A percentile compares a stretch with the other conserved stretches of the same genome.
Conservation (phyloP, 2,113 vertebrate genomes). For the Felis catus region DNA sequence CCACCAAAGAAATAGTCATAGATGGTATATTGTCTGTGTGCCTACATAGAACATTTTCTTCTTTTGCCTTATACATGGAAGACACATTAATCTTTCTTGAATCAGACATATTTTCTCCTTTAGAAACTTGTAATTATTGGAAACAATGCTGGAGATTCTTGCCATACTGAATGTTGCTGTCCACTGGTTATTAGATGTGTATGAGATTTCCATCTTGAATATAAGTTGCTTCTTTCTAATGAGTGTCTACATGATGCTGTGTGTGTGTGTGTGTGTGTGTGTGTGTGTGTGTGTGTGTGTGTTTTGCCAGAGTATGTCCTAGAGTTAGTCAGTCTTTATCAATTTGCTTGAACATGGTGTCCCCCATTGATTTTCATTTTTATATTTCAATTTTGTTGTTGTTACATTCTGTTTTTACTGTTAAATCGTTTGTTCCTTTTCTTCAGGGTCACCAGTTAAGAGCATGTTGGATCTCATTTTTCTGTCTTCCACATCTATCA, state of each 20-base stretch:
- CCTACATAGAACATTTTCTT: background rate
- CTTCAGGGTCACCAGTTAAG: background rate
- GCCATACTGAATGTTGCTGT: background rate
- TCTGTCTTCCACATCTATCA: background rate
- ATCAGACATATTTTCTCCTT: background rate
- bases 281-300: background rate
- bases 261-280: background rate
- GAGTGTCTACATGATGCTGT: background rate
- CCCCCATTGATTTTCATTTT: background rate
- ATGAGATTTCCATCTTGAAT: background rate
- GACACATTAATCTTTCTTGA: background rate
- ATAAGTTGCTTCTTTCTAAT: background rate
- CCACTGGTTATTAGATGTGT: background rate
- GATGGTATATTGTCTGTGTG: accelerated
- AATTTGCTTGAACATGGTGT: background rate
- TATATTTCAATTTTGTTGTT: background rate
- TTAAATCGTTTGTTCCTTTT: background rate
- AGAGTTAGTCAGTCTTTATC: background rate
- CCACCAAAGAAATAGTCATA: background rate
- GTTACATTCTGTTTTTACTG: background rate
- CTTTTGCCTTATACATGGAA: background rate
- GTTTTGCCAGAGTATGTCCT: background rate
- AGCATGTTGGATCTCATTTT: background rate
- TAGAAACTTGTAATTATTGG: background rate
- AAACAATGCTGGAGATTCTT: background rate